A percentile compares a stretch with the other conserved stretches of the same genome.
Conservation (phyloP, 2,888 invertebrate genomes). For the Sphaerophoria rueppellii region DNA sequence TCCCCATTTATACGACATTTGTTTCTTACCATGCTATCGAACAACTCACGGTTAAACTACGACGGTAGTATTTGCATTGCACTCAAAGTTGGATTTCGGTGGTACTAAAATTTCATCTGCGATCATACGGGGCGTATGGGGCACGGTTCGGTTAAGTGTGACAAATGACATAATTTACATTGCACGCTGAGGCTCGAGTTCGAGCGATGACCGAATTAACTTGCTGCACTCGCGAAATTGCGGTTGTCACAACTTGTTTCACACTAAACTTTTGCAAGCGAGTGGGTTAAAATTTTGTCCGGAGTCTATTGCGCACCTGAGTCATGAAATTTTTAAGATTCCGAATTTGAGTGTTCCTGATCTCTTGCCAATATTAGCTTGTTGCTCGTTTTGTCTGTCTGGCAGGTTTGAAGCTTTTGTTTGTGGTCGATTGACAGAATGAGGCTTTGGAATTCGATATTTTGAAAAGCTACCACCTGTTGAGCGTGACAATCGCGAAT, state of each 20-base stretch:
- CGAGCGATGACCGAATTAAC: constrained; percentile 37
- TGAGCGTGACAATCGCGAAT: constrained; percentile 32
- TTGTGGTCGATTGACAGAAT: constrained; percentile 66
- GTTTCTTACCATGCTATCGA: neutral
- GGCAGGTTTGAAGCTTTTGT: constrained; percentile 52
- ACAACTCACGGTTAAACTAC: neutral
- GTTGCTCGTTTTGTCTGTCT: constrained; percentile 33
- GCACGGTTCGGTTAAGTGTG: constrained; percentile 21
- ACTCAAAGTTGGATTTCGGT: constrained; percentile 33
- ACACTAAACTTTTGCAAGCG: constrained; percentile 57
- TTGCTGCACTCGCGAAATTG: constrained; percentile 48
- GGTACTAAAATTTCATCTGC: neutral
- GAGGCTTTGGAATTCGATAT: constrained; percentile 69
- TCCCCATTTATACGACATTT: neutral
- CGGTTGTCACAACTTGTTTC: constrained; percentile 65
- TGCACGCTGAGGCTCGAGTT: constrained; percentile 24
- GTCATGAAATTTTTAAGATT: constrained; percentile 30
- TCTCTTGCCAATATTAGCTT: neutral
- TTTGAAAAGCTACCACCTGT: constrained; percentile 64
- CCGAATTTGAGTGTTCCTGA: constrained; percentile 21
- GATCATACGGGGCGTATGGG: neutral
- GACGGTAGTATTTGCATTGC: constrained; percentile 37
- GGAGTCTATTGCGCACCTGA: constrained; percentile 28
- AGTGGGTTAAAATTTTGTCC: constrained; percentile 38
- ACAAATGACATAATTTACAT: constrained; percentile 63